Base-by-base conservation (phyloP, 1,140 invertebrate species). In the Augochlora pura region DNA sequence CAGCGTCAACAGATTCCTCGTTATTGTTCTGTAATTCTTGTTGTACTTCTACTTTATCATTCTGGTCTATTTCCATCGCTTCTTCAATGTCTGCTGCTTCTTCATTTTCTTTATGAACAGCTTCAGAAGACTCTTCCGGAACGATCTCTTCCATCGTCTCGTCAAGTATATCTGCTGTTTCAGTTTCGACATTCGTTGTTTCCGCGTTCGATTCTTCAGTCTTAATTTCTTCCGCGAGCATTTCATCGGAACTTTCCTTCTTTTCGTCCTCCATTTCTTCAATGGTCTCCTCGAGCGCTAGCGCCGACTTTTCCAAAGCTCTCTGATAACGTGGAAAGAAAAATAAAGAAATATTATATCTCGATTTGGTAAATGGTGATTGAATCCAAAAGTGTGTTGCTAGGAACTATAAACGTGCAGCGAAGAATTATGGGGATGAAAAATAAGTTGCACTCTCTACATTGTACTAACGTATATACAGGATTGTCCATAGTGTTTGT, bases 11-110 rank as follows among this genome's bases (percentile, higher is more conserved):
- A 21, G 76, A 72, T 10, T 86, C 78, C 9, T 74, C 74, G 0
- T 60, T 79, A 7, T 75, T 92, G 42, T 38, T 60, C 69, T 91
- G 87, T 7, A 93, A 93, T 86, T 93, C 92, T 82, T 95, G 94
- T 1, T 71, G 74, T n/a, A 70, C 76, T n/a, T 94, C 93, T n/a
- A 91, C 88, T 12, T 80, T 59, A 60, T 81, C 77, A n/a, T 89
- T 90, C 42, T 84, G 71, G 18, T 65, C 25, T 16, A 32, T 27
- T 49, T 92, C 91, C 42, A 72, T 78, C 60, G 82, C 79, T 25
- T 92, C 90, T 42, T 89, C 86, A 66, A 91, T 89, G 6, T 84
- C 84, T 70, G 87, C 72, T 60, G 1, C 32, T 32, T 32, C 32
- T 32, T 90, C 87, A 63, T 92, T 52, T 59, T 91, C 89, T 52